phyloP scores from a whole-genome alignment of 2,888 invertebrate species.

The Spisula subtruncata region DNA sequence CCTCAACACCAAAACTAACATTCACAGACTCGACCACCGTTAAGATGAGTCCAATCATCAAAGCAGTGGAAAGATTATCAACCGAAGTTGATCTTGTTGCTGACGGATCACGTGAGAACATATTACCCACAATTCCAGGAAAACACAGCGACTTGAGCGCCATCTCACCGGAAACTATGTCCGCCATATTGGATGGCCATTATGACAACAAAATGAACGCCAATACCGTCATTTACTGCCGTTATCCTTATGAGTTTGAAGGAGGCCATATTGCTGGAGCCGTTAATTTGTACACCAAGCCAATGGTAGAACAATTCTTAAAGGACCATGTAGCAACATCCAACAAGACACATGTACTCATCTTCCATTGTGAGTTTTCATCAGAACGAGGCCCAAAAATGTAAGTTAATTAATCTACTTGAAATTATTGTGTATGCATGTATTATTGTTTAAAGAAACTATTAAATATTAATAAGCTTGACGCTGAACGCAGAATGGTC shows the following conservation, averaged over 20 bases:
- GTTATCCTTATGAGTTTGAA: constrained; percentile 97
- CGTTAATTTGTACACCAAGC: constrained; percentile 67
- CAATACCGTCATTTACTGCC: constrained; percentile 95
- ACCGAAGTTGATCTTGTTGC: constrained; percentile 51
- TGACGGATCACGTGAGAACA: constrained; percentile 67
- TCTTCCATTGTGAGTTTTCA: constrained; percentile 99
- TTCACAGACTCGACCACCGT: neutral
- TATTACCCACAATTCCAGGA: constrained; percentile 81
- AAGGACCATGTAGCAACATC: constrained; percentile 17
- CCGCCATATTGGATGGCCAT: constrained; percentile 91
- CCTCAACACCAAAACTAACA: neutral
- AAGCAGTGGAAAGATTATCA: constrained; percentile 56
- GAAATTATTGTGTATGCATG: too few species aligned
- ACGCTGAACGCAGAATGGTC: too few species aligned
- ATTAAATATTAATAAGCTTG: too few species aligned
- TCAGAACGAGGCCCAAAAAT: constrained; percentile 97
- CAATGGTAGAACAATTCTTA: constrained; percentile 52
- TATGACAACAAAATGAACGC: constrained; percentile 91
- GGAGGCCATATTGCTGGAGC: constrained; percentile 93
- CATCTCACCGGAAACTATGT: constrained; percentile 81
- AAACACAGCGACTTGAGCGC: constrained; percentile 84
- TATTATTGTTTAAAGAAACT: too few species aligned
- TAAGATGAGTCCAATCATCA: constrained; percentile 23
- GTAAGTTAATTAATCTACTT: constrained; percentile 90
- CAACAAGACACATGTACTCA: constrained; percentile 91